These are phyloP conservation scores for Trididemnum clinides DNA, from an alignment of 23 tunicate species.

Conservation along the genomic window DNA sequence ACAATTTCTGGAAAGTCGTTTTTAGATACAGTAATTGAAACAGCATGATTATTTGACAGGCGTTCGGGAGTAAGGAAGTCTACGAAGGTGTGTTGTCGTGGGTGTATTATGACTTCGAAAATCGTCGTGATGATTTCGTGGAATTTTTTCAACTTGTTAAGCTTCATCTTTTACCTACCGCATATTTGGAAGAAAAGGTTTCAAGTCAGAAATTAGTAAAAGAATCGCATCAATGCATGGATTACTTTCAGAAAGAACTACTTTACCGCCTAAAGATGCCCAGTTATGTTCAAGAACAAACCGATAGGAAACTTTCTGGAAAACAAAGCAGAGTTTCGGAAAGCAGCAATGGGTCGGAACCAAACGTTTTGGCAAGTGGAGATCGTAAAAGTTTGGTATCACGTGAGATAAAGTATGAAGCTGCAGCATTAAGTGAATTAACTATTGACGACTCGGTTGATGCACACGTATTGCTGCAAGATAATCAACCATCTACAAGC, in stretches of 20 bases:
- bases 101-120: slow-evolving; percentile 18
- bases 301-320: slow-evolving; percentile 26
- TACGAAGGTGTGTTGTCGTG: slow-evolving; percentile 22
- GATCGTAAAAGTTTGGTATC: too few relatives aligned
- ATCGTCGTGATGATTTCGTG: not conserved
- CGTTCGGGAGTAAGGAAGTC: slow-evolving; percentile 24
- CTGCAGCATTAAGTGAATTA: too few relatives aligned
- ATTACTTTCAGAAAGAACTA: slow-evolving; percentile 32
- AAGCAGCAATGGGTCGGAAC: too few relatives aligned
- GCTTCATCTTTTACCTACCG: slow-evolving; percentile 7
- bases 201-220: not conserved
- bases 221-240: slow-evolving; percentile 18
- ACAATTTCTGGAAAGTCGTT: too few relatives aligned
- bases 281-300: not conserved
- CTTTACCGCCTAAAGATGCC: slow-evolving; percentile 13
- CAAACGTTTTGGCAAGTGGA: too few relatives aligned
- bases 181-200: slow-evolving; percentile 20
- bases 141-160: slow-evolving; percentile 25
- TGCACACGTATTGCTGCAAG: too few relatives aligned
- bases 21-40: too few relatives aligned
- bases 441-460: too few relatives aligned
- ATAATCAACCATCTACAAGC: too few relatives aligned
- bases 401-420: too few relatives aligned
- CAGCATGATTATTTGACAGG: slow-evolving; percentile 25
- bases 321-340: slow-evolving; percentile 28